These are phyloP conservation scores for Incurvaria masculella DNA, from an alignment of 2,888 invertebrate genomes.

Conservation along the genomic window DNA sequence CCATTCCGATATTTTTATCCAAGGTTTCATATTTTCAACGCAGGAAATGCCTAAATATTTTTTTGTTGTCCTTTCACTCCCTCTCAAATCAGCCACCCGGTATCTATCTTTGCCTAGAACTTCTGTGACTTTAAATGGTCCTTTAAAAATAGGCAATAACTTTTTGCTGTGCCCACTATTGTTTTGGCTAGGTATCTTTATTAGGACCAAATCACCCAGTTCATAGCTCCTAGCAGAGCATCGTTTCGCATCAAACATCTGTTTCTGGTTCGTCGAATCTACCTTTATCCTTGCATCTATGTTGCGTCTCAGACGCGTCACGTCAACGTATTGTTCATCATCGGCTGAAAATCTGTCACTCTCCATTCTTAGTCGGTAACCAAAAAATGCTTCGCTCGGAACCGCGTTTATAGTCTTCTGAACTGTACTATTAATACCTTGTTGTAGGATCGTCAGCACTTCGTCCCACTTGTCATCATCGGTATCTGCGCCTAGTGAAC, in stretches of 20 bases:
- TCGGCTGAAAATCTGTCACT: conserved; percentile 5
- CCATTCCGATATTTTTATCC: conserved; percentile 8
- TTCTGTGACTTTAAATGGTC: conserved; percentile 11
- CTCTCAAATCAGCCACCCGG: conserved; percentile 10
- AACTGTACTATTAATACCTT: conserved; percentile 15
- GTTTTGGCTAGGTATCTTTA: conserved; percentile 7
- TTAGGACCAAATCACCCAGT: conserved; percentile 4
- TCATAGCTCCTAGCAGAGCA: not conserved
- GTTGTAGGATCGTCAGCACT: conserved; percentile 12
- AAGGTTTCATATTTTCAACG: conserved; percentile 10
- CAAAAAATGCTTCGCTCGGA: conserved; percentile 16
- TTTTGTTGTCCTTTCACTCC: conserved; percentile 6
- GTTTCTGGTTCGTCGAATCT: conserved; percentile 5
- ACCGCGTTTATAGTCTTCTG: conserved; percentile 14
- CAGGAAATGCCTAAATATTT: conserved; percentile 3
- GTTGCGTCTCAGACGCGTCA: conserved; percentile 6
- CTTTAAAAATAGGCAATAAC: conserved; percentile 10
- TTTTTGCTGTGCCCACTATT: conserved; percentile 12
- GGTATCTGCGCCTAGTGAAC: not conserved
- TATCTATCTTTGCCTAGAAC: conserved; percentile 10
- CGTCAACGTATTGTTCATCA: conserved; percentile 6
- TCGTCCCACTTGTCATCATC: conserved; percentile 15
- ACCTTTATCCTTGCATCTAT: conserved; percentile 7
- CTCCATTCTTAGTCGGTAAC: conserved; percentile 11
- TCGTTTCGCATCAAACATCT: conserved; percentile 7